These are phyloP conservation scores for Aphaenogaster ashmeadi DNA, from an alignment of 1,140 invertebrate genomes.

Conservation along the genomic window DNA sequence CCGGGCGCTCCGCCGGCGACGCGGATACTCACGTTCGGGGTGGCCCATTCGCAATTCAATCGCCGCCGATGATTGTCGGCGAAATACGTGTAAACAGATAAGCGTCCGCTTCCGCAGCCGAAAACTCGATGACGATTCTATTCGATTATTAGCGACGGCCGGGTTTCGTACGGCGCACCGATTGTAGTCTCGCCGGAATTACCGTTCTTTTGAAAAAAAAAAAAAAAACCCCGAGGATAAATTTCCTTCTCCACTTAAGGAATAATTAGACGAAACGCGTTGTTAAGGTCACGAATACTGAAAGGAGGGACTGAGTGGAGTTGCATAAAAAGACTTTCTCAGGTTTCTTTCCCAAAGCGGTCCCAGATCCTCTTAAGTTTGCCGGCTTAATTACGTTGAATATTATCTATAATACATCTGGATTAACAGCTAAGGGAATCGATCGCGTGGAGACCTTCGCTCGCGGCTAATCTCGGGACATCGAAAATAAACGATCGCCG, in stretches of 20 bases:
- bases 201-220: neutral
- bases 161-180: neutral
- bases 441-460: neutral
- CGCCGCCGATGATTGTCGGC: conserved; percentile 45
- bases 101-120: neutral
- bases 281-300: neutral
- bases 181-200: neutral
- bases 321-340: neutral
- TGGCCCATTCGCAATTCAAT: conserved; percentile 76
- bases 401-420: neutral
- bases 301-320: neutral
- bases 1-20: conserved; percentile 62
- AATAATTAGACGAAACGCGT: conserved; percentile 1
- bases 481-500: neutral
- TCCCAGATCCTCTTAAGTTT: neutral
- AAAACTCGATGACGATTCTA: conserved; percentile 14
- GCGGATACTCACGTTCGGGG: conserved; percentile 72
- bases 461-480: neutral
- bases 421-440: neutral
- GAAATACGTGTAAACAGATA: conserved; percentile 70
- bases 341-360: neutral
- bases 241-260: neutral
- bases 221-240: neutral
- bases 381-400: neutral
- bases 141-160: neutral